Evolutionary conservation across 1,140 invertebrate genomes (phyloP), one percentile per base, ranked within the genome.

Genomic region (Ericerus pela): DNA sequence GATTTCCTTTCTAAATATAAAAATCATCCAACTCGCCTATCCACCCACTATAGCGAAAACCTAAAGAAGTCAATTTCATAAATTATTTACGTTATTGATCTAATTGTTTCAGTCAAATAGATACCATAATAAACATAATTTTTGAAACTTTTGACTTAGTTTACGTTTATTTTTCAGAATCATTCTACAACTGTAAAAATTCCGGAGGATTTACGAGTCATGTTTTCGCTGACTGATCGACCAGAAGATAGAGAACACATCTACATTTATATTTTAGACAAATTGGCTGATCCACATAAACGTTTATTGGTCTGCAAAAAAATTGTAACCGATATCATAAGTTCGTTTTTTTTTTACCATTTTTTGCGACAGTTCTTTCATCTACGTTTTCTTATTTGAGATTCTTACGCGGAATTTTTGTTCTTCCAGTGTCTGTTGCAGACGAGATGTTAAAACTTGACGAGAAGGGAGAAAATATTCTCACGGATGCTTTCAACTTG

Each of bases 151-250:
- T 14, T 41, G 37, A 16, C n/a, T 41, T 8, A 41, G 5, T 41
- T 41, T 8, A 10, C 30, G 8, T n/a, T 8, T 33, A 33, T 10
- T 41, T 41, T 41, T 5, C n/a, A 47, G 41, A 47, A 24, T 47
- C 41, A 47, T 22, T 47, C 41, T 8, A 47, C 41, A 2, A 47
- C 41, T 2, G 41, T 47, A 14, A 47, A 47, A 47, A 47, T 47
- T 14, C 18, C 41, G 20, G 41, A 47, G 8, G 41, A 47, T 24
- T 24, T 47, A 5, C 22, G 41, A 22, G 14, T 14, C 11, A 47
- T 47, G 41, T 47, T 47, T 47, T 47, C 41, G 12, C 14, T 24
- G 2, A 47, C 41, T 8, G 26, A 24, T 47, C 22, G 26, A 14
- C 41, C 41, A 5, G 26, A 47, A 22, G 26, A 10, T 24, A 18